Conservation (phyloP, 2,888 invertebrate genomes). For the Nomada fucata region DNA sequence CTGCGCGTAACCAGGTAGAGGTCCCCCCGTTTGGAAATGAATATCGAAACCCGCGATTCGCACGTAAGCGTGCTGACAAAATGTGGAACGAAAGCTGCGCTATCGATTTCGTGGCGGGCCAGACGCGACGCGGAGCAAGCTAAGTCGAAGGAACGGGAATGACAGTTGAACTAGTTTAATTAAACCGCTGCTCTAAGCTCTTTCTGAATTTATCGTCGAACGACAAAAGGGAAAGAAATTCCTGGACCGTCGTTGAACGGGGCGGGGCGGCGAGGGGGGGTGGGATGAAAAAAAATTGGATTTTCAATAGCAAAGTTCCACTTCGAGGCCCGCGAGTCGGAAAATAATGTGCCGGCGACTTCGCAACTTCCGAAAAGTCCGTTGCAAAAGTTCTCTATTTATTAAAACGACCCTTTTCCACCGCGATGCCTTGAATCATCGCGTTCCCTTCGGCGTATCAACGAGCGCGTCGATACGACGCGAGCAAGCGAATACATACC, state of each 20-base stretch:
- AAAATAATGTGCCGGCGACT: conserved; percentile 60
- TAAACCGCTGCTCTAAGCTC: conserved; percentile 77
- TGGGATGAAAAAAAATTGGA: conserved; percentile 66
- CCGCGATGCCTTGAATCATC: conserved; percentile 6
- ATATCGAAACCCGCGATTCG: conserved; percentile 49
- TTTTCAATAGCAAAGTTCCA: conserved; percentile 69
- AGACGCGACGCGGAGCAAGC: conserved; percentile 26
- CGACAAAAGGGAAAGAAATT: conserved; percentile 68
- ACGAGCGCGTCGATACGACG: conserved; percentile 13
- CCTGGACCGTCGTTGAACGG: background rate
- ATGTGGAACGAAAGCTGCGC: conserved; percentile 31
- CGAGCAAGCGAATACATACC: background rate
- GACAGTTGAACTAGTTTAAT: conserved; percentile 77
- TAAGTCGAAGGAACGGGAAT: conserved; percentile 58
- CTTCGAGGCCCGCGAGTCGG: conserved; percentile 41
- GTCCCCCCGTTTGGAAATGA: conserved; percentile 58
- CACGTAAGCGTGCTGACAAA: conserved; percentile 53
- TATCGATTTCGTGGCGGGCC: conserved; percentile 56
- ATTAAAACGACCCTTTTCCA: conserved; percentile 50
- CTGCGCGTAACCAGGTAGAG: conserved; percentile 27
- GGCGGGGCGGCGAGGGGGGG: background rate
- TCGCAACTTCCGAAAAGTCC: conserved; percentile 46
- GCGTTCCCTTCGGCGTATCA: background rate
- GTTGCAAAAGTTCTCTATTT: conserved; percentile 50
- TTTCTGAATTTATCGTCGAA: conserved; percentile 70